Evolutionary conservation across 2,888 invertebrate genomes (phyloP), one percentile per base, ranked within the genome.

Genomic region (Oligia strigilis): DNA sequence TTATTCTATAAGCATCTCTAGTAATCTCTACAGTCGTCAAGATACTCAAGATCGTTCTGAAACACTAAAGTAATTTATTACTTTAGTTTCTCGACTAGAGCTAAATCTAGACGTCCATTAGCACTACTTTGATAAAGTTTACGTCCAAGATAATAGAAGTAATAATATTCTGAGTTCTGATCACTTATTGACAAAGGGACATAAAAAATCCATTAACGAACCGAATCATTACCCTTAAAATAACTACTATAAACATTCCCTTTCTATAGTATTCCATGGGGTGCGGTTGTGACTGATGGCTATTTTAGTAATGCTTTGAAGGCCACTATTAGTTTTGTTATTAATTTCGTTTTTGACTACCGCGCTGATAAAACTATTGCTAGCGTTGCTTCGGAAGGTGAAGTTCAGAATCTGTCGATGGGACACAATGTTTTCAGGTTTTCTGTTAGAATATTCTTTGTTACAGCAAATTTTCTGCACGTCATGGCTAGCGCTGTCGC

Each of bases 151-250:
- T 80, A 80, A 65, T 78, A 81, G 72, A 81, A 55, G 62, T 77
- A 82, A 86, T 83, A 76, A 82, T 71, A 66, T 87, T 88, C 85
- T 80, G 78, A 85, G 49, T 77, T 72, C 40, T 40, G 58, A 72
- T 72, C 88, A 87, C 89, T 88, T 89, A 92, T 86, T 89, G 90
- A 88, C 85, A 83, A 86, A 88, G 83, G 79, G 81, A 87, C 87
- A 91, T 91, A 93, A 92, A 94, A 93, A 90, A 82, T 83, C 91
- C 92, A 93, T 94, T 93, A 93, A 87, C 89, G 86, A 87, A 85
- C 72, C 49, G 86, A 91, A 92, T 92, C 85, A 91, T 90, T 90
- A 90, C 86, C 90, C 87, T 88, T 87, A 88, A 91, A 91, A 91
- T 77, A 83, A 89, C 90, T 90, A 89, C 91, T 90, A 90, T 93